phyloP scores from a whole-genome alignment of 2,888 invertebrate genomes.

The Thalpophila matura region DNA sequence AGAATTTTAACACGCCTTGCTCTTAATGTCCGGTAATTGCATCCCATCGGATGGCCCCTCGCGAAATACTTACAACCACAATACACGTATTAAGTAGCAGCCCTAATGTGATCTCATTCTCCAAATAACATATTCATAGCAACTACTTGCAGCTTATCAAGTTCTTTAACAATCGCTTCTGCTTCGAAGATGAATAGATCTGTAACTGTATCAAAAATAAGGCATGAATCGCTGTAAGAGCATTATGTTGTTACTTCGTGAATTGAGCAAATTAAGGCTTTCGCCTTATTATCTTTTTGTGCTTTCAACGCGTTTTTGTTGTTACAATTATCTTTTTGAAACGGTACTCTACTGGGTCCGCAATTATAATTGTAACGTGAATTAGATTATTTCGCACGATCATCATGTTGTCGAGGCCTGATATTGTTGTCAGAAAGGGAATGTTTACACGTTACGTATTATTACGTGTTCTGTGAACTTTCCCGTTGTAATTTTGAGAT shows the following conservation, averaged over 20 bases:
- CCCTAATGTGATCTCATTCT: constrained; percentile 53
- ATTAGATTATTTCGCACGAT: constrained; percentile 57
- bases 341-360: constrained; percentile 24
- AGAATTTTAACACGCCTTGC: constrained; percentile 83
- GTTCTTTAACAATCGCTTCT: constrained; percentile 35
- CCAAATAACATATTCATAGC: constrained; percentile 50
- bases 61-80: constrained; percentile 46
- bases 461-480: constrained; percentile 49
- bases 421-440: constrained; percentile 41
- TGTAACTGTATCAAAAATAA: constrained; percentile 45
- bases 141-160: constrained; percentile 29
- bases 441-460: constrained; percentile 41
- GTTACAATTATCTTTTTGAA: constrained; percentile 48
- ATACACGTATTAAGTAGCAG: constrained; percentile 42
- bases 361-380: constrained; percentile 35
- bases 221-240: constrained; percentile 20
- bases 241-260: constrained; percentile 30
- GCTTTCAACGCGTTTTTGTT: constrained; percentile 44
- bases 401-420: constrained; percentile 41
- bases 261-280: constrained; percentile 44
- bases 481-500: constrained; percentile 52
- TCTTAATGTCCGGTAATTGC: constrained; percentile 84
- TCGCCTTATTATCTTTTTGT: constrained; percentile 38
- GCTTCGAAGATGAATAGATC: constrained; percentile 37
- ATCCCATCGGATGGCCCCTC: constrained; percentile 50